These are phyloP conservation scores for Charanyca ferruginea DNA, from an alignment of 2,888 invertebrate species.

Conservation along the genomic window DNA sequence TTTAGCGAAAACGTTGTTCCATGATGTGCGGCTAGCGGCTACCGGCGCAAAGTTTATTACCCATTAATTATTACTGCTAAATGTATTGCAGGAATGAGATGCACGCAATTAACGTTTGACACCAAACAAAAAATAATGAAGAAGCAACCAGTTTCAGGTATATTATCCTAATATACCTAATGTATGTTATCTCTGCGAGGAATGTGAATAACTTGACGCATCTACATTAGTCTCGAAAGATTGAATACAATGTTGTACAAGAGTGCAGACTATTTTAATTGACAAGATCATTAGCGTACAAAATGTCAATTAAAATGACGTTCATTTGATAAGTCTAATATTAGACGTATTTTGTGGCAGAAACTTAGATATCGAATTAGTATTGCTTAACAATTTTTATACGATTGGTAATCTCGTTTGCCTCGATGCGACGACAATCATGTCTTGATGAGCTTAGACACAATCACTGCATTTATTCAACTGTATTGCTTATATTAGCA, in stretches of 20 bases:
- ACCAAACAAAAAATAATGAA: constrained; percentile 33
- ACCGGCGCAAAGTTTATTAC: constrained; percentile 25
- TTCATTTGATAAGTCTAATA: constrained; percentile 46
- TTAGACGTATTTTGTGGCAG: constrained; percentile 34
- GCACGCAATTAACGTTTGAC: constrained; percentile 39
- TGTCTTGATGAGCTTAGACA: constrained; percentile 44
- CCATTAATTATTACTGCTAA: constrained; percentile 34
- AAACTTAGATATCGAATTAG: constrained; percentile 24
- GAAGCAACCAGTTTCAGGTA: neutral
- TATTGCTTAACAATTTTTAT: constrained; percentile 49
- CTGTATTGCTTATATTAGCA: constrained; percentile 23
- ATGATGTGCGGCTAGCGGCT: constrained; percentile 29
- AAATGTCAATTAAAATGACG: constrained; percentile 46
- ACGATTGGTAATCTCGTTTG: constrained; percentile 34
- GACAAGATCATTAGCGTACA: constrained; percentile 49
- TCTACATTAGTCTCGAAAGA: constrained; percentile 44
- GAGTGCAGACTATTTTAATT: constrained; percentile 56
- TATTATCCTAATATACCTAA: constrained; percentile 30
- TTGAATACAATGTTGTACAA: constrained; percentile 34
- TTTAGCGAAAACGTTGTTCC: constrained; percentile 26
- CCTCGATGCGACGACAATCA: constrained; percentile 36
- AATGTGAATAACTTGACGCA: constrained; percentile 31
- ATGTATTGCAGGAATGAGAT: constrained; percentile 29
- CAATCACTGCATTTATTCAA: constrained; percentile 41
- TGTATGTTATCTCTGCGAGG: constrained; percentile 12